Conservation (phyloP, 1,140 invertebrate species). For the Aleiodes sp. region DNA sequence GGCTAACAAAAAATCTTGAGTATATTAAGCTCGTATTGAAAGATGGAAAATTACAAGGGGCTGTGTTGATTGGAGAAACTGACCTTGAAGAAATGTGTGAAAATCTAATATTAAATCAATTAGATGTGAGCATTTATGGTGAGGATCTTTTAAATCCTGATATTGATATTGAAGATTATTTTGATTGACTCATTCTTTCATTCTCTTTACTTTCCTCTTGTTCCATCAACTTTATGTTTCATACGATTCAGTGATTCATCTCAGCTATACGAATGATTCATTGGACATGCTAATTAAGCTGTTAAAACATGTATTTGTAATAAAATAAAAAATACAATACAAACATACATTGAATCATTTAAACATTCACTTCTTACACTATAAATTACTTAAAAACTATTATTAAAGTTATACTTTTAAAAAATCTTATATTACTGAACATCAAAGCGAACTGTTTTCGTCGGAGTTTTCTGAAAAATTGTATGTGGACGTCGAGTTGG, state of each 20-base stretch:
- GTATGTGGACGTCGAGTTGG: slow-evolving; percentile 39
- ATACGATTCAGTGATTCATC: too few relatives aligned
- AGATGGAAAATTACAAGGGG: slow-evolving; percentile 89
- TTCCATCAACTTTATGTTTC: not conserved
- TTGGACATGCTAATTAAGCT: too few relatives aligned
- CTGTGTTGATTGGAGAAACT: slow-evolving; percentile 95
- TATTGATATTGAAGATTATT: slow-evolving; percentile 99
- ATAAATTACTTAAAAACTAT: not conserved
- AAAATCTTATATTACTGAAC: slow-evolving; percentile 41
- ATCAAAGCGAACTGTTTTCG: slow-evolving; percentile 55
- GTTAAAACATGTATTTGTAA: not conserved
- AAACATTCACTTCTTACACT: not conserved
- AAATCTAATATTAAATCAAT: slow-evolving; percentile 95
- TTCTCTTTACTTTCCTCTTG: not conserved
- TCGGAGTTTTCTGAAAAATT: slow-evolving; percentile 39
- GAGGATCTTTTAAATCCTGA: slow-evolving; percentile 94
- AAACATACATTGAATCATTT: not conserved
- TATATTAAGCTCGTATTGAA: slow-evolving; percentile 92
- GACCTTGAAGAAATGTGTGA: slow-evolving; percentile 98
- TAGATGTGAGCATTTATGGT: slow-evolving; percentile 88
- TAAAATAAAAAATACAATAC: not conserved
- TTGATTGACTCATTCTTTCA: slow-evolving; percentile 77
- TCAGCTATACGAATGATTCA: too few relatives aligned
- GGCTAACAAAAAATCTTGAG: slow-evolving; percentile 84
- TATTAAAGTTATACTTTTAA: not conserved